A percentile compares a stretch with the other conserved stretches of the same genome.
phyloP scores from a whole-genome alignment of 2,888 invertebrate genomes.

The Synergus itoensis region DNA sequence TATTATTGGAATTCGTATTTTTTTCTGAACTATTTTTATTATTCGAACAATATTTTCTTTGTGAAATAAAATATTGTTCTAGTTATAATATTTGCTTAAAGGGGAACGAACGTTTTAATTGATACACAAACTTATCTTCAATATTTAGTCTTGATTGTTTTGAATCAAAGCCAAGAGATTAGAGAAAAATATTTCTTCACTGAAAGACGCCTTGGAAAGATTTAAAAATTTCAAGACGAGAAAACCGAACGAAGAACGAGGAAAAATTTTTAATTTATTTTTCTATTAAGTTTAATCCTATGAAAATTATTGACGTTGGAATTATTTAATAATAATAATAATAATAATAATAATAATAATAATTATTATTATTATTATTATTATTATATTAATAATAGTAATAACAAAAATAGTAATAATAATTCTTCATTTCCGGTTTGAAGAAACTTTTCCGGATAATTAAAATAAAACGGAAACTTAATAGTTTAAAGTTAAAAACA shows the following conservation, averaged over 20 bases:
- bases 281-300: too few relatives aligned
- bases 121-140: constrained; percentile 16
- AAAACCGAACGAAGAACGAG: background rate
- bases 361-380: too few relatives aligned
- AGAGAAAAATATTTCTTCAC: constrained; percentile 30
- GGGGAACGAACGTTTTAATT: constrained; percentile 1
- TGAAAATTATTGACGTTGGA: too few relatives aligned
- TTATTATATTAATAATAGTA: too few relatives aligned
- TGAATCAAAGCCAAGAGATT: constrained; percentile 28
- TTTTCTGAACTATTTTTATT: background rate
- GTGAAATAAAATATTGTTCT: background rate
- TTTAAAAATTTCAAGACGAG: background rate
- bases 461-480: too few relatives aligned
- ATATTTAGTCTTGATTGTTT: constrained; percentile 25
- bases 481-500: too few relatives aligned
- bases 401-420: too few relatives aligned
- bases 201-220: background rate
- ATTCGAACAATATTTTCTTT: background rate
- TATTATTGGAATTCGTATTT: background rate
- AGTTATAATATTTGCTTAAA: background rate
- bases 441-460: background rate
- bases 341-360: too few relatives aligned
- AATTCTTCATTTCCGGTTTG: background rate
- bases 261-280: background rate
- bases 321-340: too few relatives aligned